Evolutionary conservation across 1,140 invertebrate species (phyloP).

Genomic region (Pseudobourletiella spinata): DNA sequence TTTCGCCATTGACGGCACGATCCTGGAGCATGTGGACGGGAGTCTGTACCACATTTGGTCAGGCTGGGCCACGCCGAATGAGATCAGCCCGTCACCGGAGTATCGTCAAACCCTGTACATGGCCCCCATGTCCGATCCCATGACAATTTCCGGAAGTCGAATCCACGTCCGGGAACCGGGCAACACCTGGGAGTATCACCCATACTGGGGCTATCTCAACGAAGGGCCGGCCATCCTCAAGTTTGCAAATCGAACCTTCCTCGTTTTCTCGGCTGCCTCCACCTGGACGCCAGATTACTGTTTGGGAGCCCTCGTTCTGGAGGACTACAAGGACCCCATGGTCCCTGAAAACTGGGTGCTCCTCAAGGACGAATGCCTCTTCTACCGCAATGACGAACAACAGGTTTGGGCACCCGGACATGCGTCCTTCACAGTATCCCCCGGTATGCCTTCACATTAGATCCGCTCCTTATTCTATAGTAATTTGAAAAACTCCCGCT

Average conservation of each 20-base stretch:
- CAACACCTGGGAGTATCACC: conserved; percentile 20
- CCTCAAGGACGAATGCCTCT: not conserved
- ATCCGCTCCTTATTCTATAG: no score
- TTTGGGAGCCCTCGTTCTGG: conserved; percentile 14
- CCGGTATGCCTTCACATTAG: no score
- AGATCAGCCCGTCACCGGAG: not conserved
- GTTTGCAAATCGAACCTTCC: conserved; percentile 4
- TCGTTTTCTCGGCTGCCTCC: conserved; percentile 21
- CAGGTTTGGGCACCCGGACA: conserved; percentile 25
- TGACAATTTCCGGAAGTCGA: conserved; percentile 5
- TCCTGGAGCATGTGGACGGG: conserved; percentile 8
- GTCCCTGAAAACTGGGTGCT: conserved; percentile 14
- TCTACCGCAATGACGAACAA: conserved; percentile 24
- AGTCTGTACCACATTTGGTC: conserved; percentile 22
- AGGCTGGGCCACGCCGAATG: conserved; percentile 25
- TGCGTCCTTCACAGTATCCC: conserved; percentile 24
- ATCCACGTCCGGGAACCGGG: conserved; percentile 10
- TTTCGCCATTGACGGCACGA: conserved; percentile 26
- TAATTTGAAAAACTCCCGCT: no score
- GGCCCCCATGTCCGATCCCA: conserved; percentile 19
- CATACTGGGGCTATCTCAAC: conserved; percentile 10
- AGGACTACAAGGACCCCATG: conserved; percentile 20
- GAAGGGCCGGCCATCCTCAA: conserved; percentile 28
- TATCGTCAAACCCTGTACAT: conserved; percentile 26
- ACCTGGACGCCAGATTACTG: conserved; percentile 23